Percentiles rank a stretch among this genome's conserved stretches.
Evolutionary conservation across 2,888 invertebrate species (phyloP).

Genomic region (Macrophya annulata): DNA sequence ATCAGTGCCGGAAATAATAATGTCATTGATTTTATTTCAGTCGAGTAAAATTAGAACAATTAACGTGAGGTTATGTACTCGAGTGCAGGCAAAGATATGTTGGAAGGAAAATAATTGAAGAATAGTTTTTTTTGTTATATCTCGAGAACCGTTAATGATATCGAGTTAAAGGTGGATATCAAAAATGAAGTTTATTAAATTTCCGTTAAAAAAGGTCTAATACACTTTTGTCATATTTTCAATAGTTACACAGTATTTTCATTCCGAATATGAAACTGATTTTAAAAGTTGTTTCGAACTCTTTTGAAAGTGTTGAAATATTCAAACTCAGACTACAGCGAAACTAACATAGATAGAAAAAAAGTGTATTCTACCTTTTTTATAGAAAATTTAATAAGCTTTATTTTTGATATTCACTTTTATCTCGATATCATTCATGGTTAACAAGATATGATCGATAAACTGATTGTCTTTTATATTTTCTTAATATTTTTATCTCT

Average conservation of each 20-base stretch:
- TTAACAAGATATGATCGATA: background rate
- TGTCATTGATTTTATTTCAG: background rate
- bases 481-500: too few species aligned
- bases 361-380: background rate
- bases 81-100: background rate
- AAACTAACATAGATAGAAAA: background rate
- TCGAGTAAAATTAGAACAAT: background rate
- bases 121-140: background rate
- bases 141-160: background rate
- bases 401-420: background rate
- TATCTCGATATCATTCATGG: background rate
- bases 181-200: conserved; percentile 1
- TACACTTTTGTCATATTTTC: background rate
- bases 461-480: background rate
- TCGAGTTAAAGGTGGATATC: background rate
- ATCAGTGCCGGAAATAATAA: background rate
- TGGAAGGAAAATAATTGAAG: background rate
- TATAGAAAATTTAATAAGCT: background rate
- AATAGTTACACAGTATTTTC: background rate
- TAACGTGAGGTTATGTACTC: background rate
- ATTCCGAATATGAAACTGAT: background rate
- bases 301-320: background rate
- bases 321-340: background rate
- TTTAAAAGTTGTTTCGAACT: background rate
- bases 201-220: background rate